These are phyloP conservation scores for Mionectes olivaceus DNA, from an alignment of 2,797 vertebrate species.

Conservation along the genomic window DNA sequence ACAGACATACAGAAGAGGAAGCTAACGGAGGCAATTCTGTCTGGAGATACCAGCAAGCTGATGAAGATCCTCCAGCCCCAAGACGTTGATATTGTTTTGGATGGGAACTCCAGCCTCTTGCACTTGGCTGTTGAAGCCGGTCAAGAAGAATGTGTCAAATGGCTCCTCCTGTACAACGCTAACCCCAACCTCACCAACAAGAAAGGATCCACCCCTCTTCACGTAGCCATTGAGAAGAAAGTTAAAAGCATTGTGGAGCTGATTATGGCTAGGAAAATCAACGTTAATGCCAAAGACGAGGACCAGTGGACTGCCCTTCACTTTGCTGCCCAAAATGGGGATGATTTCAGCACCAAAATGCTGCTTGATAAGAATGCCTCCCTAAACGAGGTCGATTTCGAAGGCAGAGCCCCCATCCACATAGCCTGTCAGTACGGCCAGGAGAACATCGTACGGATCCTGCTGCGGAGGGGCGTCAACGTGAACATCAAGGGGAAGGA, in stretches of 20 bases:
- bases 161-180: slow-evolving; percentile 94
- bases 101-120: slow-evolving; percentile 89
- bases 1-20: slow-evolving; percentile 92
- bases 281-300: slow-evolving; percentile 92
- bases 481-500: slow-evolving; percentile 87
- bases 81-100: slow-evolving; percentile 92
- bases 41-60: slow-evolving; percentile 90
- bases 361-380: slow-evolving; percentile 89
- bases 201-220: slow-evolving; percentile 90
- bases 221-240: slow-evolving; percentile 89
- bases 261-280: slow-evolving; percentile 88
- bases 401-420: slow-evolving; percentile 92
- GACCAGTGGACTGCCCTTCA: slow-evolving; percentile 98
- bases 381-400: slow-evolving; percentile 89
- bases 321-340: slow-evolving; percentile 93
- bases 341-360: slow-evolving; percentile 89
- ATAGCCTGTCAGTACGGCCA: slow-evolving; percentile 96
- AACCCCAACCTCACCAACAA: slow-evolving; percentile 89
- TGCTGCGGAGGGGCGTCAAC: slow-evolving; percentile 89
- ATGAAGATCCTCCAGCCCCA: slow-evolving; percentile 99
- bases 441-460: slow-evolving; percentile 89
- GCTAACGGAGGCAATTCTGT: slow-evolving; percentile 90
- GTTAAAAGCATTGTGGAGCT: slow-evolving; percentile 88
- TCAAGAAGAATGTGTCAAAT: slow-evolving; percentile 95
- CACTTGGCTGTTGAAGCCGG: slow-evolving; percentile 88